Conservation (phyloP, 2,113 vertebrate species). For the Tringa solitaria region DNA sequence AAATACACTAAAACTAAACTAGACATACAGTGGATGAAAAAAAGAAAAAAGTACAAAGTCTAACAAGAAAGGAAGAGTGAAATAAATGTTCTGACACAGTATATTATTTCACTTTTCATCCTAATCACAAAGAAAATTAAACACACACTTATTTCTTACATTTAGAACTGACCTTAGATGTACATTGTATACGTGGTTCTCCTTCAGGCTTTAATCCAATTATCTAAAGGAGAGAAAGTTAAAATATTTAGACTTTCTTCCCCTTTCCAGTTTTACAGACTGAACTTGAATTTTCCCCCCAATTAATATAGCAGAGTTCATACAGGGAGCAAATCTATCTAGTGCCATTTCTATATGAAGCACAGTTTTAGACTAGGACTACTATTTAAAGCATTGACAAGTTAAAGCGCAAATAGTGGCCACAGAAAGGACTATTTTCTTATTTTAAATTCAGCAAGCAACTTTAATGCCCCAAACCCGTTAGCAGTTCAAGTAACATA, state of each 20-base stretch:
- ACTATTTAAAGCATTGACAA: not conserved
- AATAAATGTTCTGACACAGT: not conserved
- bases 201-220: conserved; percentile 90
- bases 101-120: not conserved
- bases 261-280: not conserved
- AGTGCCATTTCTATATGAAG: not conserved
- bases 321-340: not conserved
- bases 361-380: not conserved
- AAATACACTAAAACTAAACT: conserved; percentile 1
- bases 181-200: conserved; percentile 83
- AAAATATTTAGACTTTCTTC: not conserved
- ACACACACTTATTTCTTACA: not conserved
- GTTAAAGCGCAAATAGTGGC: not conserved
- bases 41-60: not conserved
- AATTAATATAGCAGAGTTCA: not conserved
- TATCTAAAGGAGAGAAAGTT: conserved; percentile 77
- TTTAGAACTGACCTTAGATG: conserved; percentile 82
- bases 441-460: not conserved
- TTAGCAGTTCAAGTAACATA: not conserved
- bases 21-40: not conserved
- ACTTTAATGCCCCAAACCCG: not conserved
- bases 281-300: not conserved
- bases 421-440: not conserved
- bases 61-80: not conserved
- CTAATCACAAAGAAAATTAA: not conserved